Base-by-base conservation (phyloP, 1,140 invertebrate genomes). In the Mactra quadrangularis region DNA sequence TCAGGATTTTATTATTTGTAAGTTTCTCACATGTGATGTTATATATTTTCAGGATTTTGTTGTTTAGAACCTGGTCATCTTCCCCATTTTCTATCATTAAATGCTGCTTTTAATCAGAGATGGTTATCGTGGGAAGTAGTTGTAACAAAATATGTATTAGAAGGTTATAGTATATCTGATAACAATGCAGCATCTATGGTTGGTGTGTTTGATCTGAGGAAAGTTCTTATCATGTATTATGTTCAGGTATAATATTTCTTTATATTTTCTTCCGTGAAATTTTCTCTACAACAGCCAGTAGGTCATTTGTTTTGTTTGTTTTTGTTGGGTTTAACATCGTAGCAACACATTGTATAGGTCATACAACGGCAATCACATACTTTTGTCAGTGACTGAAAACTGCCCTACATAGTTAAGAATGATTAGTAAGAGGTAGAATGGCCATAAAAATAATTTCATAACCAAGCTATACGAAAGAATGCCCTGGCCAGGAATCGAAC, bases 91-190 rank as follows among this genome's bases (percentile, higher is more conserved):
- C 94, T 99, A 15, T 95, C 94, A 95, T 97, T 93, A 22, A 99
- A 99, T 93, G 97, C 98, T n/a, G 97, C 97, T 45, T 99, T 99
- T 93, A 97, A 97, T 90, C 97, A 99, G 90, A 95, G 98, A 31
- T 99, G 98, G 98, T 94, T 99, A 53, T 98, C 98, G 0, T 99
- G 99, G 99, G 97, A 99, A 82, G 94, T 95, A 4, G 94, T 94
- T n/a, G 96, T 97, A 47, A 96, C 97, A 0, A 98, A 99, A 92
- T 99, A 99, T 92, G 96, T 99, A 13, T 94, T 99, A 7, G 98
- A 99, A 93, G 98, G 99, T 0, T 99, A 99, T 93, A 98, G 97
- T 84, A 99, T 99, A 88, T 97, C 97, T 0, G 98, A 99, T 92
- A 99, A 99, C 94, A 97, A 96, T 86, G 98, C 98, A 38, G 96